phyloP scores from a whole-genome alignment of 2,113 vertebrate species.

The Petroica traversi region DNA sequence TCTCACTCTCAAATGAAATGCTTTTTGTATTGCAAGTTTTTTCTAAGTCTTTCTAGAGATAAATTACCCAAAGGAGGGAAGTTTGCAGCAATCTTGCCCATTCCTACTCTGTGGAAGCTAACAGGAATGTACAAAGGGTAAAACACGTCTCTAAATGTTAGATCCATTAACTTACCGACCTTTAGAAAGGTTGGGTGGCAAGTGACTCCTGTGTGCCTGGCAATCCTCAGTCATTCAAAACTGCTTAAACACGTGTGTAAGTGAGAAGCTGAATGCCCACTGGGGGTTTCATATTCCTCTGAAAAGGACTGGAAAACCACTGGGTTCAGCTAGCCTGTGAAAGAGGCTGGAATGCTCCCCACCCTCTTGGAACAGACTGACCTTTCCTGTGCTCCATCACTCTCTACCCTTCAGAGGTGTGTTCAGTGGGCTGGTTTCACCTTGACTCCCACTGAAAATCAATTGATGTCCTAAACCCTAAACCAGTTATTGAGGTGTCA shows the following conservation, averaged over 20 bases:
- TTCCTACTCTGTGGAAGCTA: background rate
- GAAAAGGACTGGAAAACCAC: background rate
- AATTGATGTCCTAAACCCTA: background rate
- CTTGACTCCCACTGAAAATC: background rate
- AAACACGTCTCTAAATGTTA: background rate
- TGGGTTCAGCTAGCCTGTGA: background rate
- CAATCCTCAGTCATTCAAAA: background rate
- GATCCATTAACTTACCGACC: background rate
- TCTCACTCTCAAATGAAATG: background rate
- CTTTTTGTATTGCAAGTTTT: background rate
- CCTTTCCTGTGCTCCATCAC: background rate
- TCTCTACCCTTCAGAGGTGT: background rate
- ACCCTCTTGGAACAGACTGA: background rate
- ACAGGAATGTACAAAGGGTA: background rate
- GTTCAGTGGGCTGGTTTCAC: background rate
- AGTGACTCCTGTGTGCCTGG: background rate
- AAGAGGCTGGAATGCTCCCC: background rate
- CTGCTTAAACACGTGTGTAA: background rate
- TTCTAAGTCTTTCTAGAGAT: background rate
- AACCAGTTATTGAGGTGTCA: background rate
- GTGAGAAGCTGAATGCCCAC: background rate
- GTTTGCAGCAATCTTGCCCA: background rate
- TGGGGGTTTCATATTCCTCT: background rate
- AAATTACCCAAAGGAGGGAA: background rate
- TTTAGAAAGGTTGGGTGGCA: conserved; percentile 5